Evolutionary conservation across 2,888 invertebrate species (phyloP).

Genomic region (Himalopsyche anomala): DNA sequence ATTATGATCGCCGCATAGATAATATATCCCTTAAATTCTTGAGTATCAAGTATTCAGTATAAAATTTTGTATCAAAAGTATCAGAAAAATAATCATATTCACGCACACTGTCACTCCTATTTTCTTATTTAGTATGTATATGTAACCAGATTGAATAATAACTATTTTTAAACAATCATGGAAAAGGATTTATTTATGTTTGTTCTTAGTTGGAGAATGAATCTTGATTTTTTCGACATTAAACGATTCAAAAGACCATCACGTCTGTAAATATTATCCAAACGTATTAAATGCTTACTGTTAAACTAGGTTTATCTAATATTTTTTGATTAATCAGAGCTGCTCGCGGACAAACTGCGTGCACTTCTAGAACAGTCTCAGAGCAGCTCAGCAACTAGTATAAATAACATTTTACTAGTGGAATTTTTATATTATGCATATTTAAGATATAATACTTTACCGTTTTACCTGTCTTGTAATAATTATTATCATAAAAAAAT

Average conservation of each 20-base stretch:
- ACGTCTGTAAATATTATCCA: slow-evolving; percentile 35
- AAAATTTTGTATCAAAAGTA: too few species aligned
- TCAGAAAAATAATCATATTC: too few species aligned
- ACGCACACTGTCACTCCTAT: too few species aligned
- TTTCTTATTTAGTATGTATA: too few species aligned
- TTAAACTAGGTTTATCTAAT: neutral
- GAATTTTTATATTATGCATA: neutral
- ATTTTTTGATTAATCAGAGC: neutral
- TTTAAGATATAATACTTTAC: slow-evolving; percentile 12
- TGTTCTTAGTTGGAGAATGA: slow-evolving; percentile 14
- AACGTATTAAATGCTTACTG: slow-evolving; percentile 35
- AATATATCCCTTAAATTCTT: too few species aligned
- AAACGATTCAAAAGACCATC: neutral
- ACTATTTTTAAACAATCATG: too few species aligned
- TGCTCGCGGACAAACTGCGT: neutral
- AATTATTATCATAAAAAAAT: neutral
- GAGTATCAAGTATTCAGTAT: too few species aligned
- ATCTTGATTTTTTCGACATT: slow-evolving; percentile 9
- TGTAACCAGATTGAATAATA: too few species aligned
- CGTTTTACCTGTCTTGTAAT: slow-evolving; percentile 18
- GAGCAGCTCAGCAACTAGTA: neutral
- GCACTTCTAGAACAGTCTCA: neutral
- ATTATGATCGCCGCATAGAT: too few species aligned
- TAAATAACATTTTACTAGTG: slow-evolving; percentile 6
- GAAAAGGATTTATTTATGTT: too few species aligned